Base-by-base conservation (phyloP, 2,797 vertebrate species). In the Xiphophorus birchmanni region DNA sequence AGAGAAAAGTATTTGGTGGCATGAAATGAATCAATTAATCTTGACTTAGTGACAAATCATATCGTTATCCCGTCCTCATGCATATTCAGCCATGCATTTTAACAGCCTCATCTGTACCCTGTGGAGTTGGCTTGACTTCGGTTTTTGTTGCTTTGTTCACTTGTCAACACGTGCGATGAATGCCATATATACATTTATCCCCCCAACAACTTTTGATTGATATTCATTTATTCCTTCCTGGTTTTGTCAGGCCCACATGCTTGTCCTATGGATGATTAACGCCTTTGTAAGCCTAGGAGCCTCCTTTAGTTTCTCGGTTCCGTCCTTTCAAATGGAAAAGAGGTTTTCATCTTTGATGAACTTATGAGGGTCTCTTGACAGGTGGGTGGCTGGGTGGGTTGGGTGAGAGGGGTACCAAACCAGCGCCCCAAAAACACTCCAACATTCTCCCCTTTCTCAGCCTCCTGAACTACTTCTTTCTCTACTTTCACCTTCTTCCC, bases 281-380 rank as follows among this genome's bases (percentile, higher is more conserved):
- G 85, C 91, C 82, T 93, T 94, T 94, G 88, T 93, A 74, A 74
- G 89, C 86, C 91, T 84, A 90, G 92, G 90, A 89, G 92, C 88
- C 89, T 90, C 93, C 69, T 90, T 85, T 89, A 91, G 92, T 84
- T 69, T 90, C 87, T 88, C 23, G 73, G 85, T 91, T 93, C 87
- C 44, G 76, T 84, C 90, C 90, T 94, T 96, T 96, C 92, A 95
- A 88, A 96, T 96, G 94, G 90, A 95, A 95, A 95, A 78, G 87
- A 91, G 93, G 84, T 95, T 95, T 94, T 93, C 91, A 88, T 94
- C 92, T 92, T 88, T 95, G 94, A 95, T 94, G 93, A 95, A 96
- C 92, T 95, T 95, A 95, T 95, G 93, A 96, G 93, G 69, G 83
- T 94, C 91, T 90, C 91, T 95, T 93, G 93, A 95, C 92, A 92